Base-by-base conservation (phyloP, 2,113 vertebrate species). In the Sinocyclocheilus anshuiensis region DNA sequence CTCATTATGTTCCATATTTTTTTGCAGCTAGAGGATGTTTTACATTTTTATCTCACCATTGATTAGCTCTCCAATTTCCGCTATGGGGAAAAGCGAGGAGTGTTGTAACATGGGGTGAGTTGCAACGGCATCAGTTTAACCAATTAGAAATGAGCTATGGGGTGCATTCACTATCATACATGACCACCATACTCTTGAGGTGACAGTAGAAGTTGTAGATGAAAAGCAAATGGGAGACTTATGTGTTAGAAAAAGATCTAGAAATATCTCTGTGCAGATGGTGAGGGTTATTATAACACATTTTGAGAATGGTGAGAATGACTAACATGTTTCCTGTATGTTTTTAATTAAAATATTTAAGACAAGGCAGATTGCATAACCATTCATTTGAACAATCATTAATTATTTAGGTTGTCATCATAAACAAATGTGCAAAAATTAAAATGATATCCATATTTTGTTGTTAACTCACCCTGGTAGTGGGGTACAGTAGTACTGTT, bases 181-280 rank as follows among this genome's bases (percentile, higher is more conserved):
- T 18, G n/a, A 26, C 45, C n/a, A 76, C 42, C 45, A 50, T 50
- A 13, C 13, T 77, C 45, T 12, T 77, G 45, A 77, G 74, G 2
- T 18, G 45, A 77, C 45, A 50, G n/a, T 15, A 15, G 13, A 77
- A 77, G 2, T 45, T 77, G 74, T 53, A 50, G n/a, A 77, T 71
- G 33, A 71, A 39, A 39, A 39, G 1, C 18, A 22, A 71, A 39
- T 71, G 33, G 1, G 22, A 77, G n/a, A 53, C n/a, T 36, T 33
- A 69, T 18, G 74, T 77, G 75, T 77, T 77, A 20, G 26, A 76
- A 48, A 77, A 77, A 53, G 3, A 77, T 77, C 45, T 45, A 53
- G 74, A 76, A 77, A 77, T 77, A 77, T 77, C n/a, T 77, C 45
- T 53, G 45, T 29, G 75, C 75, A 77, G 75, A 77, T 77, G 67